A percentile compares a stretch with the other conserved stretches of the same genome.
phyloP scores from a whole-genome alignment of 2,797 vertebrate genomes.

The Pteropus rufus region DNA sequence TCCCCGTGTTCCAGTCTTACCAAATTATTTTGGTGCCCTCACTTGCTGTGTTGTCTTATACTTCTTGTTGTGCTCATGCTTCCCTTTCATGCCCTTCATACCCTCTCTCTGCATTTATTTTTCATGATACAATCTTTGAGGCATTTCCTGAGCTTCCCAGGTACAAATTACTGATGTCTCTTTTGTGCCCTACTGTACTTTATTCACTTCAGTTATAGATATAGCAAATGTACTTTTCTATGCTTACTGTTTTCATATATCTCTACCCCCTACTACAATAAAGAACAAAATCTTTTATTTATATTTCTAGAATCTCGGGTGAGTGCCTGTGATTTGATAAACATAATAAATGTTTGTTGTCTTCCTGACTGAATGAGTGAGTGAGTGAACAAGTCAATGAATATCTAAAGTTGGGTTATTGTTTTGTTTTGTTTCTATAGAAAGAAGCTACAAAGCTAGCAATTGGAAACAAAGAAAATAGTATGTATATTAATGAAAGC shows the following conservation, averaged over 20 bases:
- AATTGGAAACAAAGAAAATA: conserved; percentile 76
- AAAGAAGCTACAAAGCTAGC: conserved; percentile 74
- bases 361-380: neutral
- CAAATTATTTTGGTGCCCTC: neutral
- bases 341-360: neutral
- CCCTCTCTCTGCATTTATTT: neutral
- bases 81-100: neutral
- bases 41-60: neutral
- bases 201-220: neutral
- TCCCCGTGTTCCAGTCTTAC: neutral
- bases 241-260: neutral
- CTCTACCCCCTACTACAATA: neutral
- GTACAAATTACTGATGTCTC: neutral
- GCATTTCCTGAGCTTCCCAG: neutral
- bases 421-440: conserved; percentile 73
- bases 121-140: neutral
- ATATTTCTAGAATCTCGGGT: neutral
- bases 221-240: neutral
- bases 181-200: neutral
- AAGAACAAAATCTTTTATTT: neutral
- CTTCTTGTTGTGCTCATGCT: neutral
- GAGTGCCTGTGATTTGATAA: neutral
- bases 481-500: conserved; percentile 53
- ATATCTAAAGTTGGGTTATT: conserved; percentile 11
- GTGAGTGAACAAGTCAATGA: neutral